A percentile compares a stretch with the other conserved stretches of the same genome.
These are phyloP conservation scores for Lepidocolaptes lacrymiger DNA, from an alignment of 2,797 vertebrate genomes.

Conservation along the genomic window DNA sequence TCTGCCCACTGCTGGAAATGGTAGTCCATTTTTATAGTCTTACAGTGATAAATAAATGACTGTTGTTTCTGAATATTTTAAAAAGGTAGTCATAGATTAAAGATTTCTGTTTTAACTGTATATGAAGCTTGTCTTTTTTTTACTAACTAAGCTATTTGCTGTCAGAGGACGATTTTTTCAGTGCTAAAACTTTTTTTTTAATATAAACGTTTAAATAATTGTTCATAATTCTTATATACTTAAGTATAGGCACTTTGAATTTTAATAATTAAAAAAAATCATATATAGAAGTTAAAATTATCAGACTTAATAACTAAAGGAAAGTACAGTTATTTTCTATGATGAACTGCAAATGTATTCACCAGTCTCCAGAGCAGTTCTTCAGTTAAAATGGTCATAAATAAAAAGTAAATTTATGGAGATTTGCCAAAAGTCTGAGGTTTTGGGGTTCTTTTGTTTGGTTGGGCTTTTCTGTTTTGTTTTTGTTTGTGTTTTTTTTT, in stretches of 20 bases:
- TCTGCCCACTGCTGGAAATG: not conserved
- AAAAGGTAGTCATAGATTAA: rapidly evolving
- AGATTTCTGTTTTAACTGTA: not conserved
- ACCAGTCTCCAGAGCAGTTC: not conserved
- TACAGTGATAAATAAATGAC: not conserved
- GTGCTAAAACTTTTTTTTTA: not conserved
- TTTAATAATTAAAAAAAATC: not conserved
- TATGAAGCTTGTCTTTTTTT: not conserved
- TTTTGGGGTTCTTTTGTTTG: not conserved
- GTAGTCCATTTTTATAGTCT: not conserved
- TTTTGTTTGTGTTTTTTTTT: too few species aligned
- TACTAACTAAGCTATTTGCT: not conserved
- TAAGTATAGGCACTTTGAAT: not conserved
- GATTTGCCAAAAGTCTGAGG: not conserved
- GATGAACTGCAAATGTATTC: not conserved
- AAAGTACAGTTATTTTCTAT: not conserved
- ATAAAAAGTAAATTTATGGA: not conserved
- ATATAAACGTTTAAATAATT: not conserved
- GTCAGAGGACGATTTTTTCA: not conserved
- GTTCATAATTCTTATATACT: not conserved
- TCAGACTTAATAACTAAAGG: not conserved
- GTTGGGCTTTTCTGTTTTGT: too few species aligned
- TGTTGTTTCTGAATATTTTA: not conserved
- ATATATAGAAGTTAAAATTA: not conserved
- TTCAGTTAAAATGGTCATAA: not conserved